Percentiles rank a stretch among this genome's conserved stretches.
Evolutionary conservation across 2,113 vertebrate genomes (phyloP).

Genomic region (Strigops habroptila): DNA sequence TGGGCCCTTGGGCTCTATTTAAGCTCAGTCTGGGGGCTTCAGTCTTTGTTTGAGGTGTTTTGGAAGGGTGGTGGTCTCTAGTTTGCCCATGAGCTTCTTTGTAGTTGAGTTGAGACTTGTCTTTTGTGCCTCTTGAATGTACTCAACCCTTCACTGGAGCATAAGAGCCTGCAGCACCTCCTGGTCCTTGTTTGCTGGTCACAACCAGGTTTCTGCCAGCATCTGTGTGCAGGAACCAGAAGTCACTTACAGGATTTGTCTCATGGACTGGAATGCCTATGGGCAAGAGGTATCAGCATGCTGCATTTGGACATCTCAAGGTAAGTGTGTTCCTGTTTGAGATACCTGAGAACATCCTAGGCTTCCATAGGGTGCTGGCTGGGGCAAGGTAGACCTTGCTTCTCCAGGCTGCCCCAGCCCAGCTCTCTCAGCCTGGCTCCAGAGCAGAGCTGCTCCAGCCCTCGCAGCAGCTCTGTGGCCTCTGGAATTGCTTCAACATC

Average conservation of each 20-base stretch:
- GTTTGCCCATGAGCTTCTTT: fast-evolving
- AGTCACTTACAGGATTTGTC: not conserved
- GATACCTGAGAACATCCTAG: not conserved
- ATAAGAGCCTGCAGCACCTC: not conserved
- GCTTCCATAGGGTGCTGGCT: not conserved
- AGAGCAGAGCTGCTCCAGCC: not conserved
- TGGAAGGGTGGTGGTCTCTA: fast-evolving
- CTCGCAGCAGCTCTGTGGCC: not conserved
- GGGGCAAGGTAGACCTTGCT: not conserved
- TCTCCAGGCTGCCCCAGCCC: not conserved
- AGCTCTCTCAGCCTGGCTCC: not conserved
- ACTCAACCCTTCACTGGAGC: not conserved
- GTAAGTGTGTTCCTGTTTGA: not conserved
- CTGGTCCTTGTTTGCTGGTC: not conserved
- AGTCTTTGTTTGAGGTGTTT: fast-evolving
- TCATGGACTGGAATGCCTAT: not conserved
- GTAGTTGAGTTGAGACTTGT: fast-evolving
- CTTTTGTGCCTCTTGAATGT: not conserved
- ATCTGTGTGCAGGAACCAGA: not conserved
- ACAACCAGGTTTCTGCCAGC: not conserved
- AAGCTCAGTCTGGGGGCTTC: not conserved
- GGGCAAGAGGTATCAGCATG: not conserved
- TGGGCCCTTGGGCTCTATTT: not conserved
- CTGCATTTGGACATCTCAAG: not conserved
- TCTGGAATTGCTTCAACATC: fast-evolving